Conservation (phyloP, 2,888 invertebrate species). For the Glaucopsyche alexis region DNA sequence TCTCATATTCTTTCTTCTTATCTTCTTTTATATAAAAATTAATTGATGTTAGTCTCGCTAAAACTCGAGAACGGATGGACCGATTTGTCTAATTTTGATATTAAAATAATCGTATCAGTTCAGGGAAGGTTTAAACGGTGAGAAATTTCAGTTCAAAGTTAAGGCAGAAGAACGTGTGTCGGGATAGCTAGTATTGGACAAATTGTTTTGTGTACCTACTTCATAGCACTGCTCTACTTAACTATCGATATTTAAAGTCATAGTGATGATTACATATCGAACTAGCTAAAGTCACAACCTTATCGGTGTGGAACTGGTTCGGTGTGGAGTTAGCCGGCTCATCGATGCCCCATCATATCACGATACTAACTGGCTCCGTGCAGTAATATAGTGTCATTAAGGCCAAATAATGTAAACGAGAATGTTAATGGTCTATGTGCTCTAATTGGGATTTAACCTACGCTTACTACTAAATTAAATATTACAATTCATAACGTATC, state of each 20-base stretch:
- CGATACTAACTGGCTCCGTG: background rate
- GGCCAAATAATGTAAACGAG: background rate
- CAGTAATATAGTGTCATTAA: background rate
- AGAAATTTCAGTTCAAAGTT: too few relatives aligned
- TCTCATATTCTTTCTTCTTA: too few relatives aligned
- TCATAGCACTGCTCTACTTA: background rate
- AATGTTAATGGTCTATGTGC: background rate
- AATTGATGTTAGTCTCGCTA: too few relatives aligned
- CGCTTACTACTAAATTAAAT: background rate
- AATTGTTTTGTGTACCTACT: background rate
- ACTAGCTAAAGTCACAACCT: conserved; percentile 25
- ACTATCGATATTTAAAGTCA: background rate
- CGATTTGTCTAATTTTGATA: too few relatives aligned
- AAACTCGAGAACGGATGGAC: too few relatives aligned
- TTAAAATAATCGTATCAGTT: too few relatives aligned
- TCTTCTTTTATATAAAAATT: too few relatives aligned
- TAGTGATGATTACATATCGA: conserved; percentile 19
- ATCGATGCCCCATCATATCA: conserved; percentile 1
- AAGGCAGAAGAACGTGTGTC: too few relatives aligned
- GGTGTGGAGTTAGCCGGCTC: background rate
- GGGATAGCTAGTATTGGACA: too few relatives aligned
- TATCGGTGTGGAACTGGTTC: conserved; percentile 30
- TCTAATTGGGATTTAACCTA: background rate
- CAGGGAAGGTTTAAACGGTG: too few relatives aligned
- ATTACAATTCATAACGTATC: background rate